A percentile compares a stretch with the other conserved stretches of the same genome.
Evolutionary conservation across 53 echinoderm and acorn worm genomes (phyloP).

Genomic region (Pentamera pediparva): DNA sequence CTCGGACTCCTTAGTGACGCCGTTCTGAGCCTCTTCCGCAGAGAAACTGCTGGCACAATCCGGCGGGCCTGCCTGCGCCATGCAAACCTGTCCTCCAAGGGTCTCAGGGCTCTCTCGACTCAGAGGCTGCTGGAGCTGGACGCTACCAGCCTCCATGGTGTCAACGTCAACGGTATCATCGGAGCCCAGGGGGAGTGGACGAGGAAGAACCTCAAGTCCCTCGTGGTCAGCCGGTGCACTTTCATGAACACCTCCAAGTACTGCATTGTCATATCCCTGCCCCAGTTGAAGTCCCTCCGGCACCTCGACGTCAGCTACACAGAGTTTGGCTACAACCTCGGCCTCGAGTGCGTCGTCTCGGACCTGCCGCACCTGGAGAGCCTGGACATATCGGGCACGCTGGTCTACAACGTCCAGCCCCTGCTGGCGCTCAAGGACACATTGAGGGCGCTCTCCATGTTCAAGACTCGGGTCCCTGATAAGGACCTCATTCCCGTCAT

Average conservation of each 20-base stretch:
- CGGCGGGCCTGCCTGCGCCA: constrained; percentile 64
- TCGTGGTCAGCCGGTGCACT: constrained; percentile 82
- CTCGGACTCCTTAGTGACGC: constrained; percentile 57
- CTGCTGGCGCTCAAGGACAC: constrained; percentile 54
- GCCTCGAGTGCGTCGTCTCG: constrained; percentile 77
- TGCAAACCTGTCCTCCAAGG: constrained; percentile 61
- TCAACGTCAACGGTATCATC: constrained; percentile 94
- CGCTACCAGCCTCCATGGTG: constrained; percentile 70
- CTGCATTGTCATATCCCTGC: constrained; percentile 93
- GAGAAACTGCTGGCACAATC: constrained; percentile 55
- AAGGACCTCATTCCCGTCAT: constrained; percentile 74
- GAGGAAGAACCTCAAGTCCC: constrained; percentile 60
- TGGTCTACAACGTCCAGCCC: constrained; percentile 76
- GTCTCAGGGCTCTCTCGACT: constrained; percentile 75
- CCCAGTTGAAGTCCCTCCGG: constrained; percentile 68
- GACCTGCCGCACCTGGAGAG: constrained; percentile 70
- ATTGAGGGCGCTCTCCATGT: constrained; percentile 83
- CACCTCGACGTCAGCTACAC: constrained; percentile 95
- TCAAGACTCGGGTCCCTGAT: constrained; percentile 83
- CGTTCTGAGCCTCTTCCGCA: constrained; percentile 70
- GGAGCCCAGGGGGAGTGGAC: constrained; percentile 95
- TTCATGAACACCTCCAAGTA: constrained; percentile 91
- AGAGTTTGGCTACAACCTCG: constrained; percentile 89
- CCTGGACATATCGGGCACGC: constrained; percentile 89
- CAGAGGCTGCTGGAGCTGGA: constrained; percentile 81